These are phyloP conservation scores for Alosa alosa DNA, from an alignment of 2,113 vertebrate genomes.

Conservation along the genomic window DNA sequence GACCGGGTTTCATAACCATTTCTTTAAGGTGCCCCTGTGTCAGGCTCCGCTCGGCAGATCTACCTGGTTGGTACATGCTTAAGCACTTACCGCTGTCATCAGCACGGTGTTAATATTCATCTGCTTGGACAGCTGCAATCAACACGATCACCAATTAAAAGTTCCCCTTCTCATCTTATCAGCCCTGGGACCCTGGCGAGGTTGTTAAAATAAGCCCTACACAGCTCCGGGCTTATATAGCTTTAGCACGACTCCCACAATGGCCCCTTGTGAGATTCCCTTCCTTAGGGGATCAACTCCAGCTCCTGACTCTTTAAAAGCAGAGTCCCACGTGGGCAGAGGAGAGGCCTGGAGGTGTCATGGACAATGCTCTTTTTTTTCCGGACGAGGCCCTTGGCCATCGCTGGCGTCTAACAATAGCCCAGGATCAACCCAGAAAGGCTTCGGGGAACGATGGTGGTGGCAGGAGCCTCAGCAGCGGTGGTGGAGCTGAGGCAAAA, in stretches of 20 bases:
- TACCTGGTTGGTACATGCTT: not conserved
- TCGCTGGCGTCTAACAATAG: not conserved
- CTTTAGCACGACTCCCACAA: not conserved
- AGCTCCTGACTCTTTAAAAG: not conserved
- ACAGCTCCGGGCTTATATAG: not conserved
- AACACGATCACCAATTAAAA: constrained; percentile 10
- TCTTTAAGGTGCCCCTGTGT: not conserved
- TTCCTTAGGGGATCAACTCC: not conserved
- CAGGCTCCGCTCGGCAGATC: not conserved
- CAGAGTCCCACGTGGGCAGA: constrained; percentile 3
- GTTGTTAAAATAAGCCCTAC: constrained; percentile 3
- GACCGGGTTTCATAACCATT: constrained; percentile 22
- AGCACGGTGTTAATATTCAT: not conserved
- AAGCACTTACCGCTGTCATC: constrained; percentile 8
- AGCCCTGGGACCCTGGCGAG: not conserved
- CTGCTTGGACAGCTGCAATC: not conserved
- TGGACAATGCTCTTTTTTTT: constrained; percentile 4
- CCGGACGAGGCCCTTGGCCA: not conserved
- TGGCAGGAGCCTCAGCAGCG: constrained; percentile 39
- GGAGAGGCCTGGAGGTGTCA: constrained; percentile 1
- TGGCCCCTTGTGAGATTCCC: not conserved
- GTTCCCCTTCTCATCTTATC: not conserved
- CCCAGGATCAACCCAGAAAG: constrained; percentile 9
- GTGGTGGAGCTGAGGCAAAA: too few species aligned
- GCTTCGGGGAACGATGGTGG: not conserved